phyloP scores from a whole-genome alignment of 2,113 vertebrate species.

The Psittacus erithacus region DNA sequence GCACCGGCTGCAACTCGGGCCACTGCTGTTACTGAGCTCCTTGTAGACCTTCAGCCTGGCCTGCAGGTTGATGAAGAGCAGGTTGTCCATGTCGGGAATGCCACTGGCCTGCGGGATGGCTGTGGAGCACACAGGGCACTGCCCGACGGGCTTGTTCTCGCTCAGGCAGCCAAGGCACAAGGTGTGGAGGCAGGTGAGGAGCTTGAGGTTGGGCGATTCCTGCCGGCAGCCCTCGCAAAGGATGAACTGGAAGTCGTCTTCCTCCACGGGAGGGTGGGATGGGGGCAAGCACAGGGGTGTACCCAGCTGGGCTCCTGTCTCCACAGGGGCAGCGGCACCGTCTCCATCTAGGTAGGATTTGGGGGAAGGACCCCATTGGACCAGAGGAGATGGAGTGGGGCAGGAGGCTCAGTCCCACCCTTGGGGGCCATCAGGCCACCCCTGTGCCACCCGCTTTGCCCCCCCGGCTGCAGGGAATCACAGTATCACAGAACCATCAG shows the following conservation, averaged over 20 bases:
- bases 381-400: not conserved
- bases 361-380: not conserved
- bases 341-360: not conserved
- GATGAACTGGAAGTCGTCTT: constrained; percentile 69
- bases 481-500: not conserved
- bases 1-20: constrained; percentile 52
- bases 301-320: rapidly evolving
- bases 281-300: rapidly evolving
- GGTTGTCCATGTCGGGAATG: constrained; percentile 3
- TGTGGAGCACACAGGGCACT: constrained; percentile 51
- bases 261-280: rapidly evolving
- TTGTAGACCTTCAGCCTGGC: constrained; percentile 40
- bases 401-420: not conserved
- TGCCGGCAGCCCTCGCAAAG: constrained; percentile 55
- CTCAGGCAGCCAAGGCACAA: constrained; percentile 61
- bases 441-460: too few species aligned
- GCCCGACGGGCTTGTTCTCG: not conserved
- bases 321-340: rapidly evolving
- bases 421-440: not conserved
- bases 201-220: constrained; percentile 65
- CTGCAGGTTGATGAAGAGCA: constrained; percentile 71
- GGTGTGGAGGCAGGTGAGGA: constrained; percentile 74
- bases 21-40: not conserved
- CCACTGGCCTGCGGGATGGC: rapidly evolving
- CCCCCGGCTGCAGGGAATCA: not conserved